Percentiles rank a stretch among this genome's conserved stretches.
phyloP scores from a whole-genome alignment of 2,113 vertebrate genomes.

The Ornithorhynchus anatinus region DNA sequence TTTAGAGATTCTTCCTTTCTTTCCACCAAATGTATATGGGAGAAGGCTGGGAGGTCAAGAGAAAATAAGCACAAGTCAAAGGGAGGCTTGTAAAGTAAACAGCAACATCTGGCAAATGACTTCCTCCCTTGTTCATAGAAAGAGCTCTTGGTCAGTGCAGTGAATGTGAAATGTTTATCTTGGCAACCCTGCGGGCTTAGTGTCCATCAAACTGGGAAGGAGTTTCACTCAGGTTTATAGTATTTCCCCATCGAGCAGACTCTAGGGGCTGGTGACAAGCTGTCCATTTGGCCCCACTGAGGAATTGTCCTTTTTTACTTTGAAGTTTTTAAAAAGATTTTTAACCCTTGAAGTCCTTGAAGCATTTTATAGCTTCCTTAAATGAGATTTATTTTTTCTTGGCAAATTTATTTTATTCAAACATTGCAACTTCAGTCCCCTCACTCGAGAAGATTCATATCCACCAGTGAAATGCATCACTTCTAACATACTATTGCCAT shows the following conservation, averaged over 20 bases:
- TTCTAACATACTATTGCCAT: background rate
- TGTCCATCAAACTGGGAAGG: constrained; percentile 51
- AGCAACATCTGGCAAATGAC: constrained; percentile 76
- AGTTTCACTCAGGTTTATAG: constrained; percentile 42
- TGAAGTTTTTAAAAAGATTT: constrained; percentile 9
- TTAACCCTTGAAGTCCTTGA: background rate
- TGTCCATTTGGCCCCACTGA: background rate
- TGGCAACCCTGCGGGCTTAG: constrained; percentile 50
- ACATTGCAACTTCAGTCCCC: background rate
- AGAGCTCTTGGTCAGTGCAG: constrained; percentile 53
- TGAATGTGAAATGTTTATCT: constrained; percentile 70
- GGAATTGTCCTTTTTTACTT: background rate
- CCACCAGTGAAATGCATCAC: background rate
- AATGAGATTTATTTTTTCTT: constrained; percentile 3
- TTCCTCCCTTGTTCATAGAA: constrained; percentile 66
- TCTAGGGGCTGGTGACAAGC: background rate
- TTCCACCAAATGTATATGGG: constrained; percentile 60
- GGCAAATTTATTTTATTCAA: background rate
- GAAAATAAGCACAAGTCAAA: constrained; percentile 79
- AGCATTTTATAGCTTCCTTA: constrained; percentile 5
- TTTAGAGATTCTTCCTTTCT: constrained; percentile 51
- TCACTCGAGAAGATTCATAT: background rate
- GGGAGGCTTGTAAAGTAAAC: constrained; percentile 72
- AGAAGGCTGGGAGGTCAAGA: constrained; percentile 77
- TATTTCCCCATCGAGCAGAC: background rate